Conservation (phyloP, 1,140 invertebrate genomes). For the Papilio aristodemus region DNA sequence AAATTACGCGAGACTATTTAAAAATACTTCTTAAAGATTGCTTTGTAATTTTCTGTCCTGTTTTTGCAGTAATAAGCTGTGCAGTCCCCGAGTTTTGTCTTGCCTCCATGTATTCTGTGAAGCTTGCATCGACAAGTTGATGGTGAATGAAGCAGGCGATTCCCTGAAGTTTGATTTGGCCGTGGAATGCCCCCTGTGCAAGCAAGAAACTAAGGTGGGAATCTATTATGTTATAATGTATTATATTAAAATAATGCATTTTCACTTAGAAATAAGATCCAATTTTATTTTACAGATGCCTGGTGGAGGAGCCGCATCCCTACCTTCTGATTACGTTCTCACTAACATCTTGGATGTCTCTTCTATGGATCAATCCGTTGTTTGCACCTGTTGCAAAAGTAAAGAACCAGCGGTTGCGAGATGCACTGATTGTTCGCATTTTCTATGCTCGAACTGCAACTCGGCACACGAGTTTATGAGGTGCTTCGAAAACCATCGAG, state of each 20-base stretch:
- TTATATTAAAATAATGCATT: too few relatives aligned
- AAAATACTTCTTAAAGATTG: too few relatives aligned
- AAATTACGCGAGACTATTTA: too few relatives aligned
- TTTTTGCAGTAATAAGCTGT: conserved; percentile 85
- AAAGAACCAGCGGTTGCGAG: conserved; percentile 94
- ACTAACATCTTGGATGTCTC: conserved; percentile 93
- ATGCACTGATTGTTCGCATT: conserved; percentile 96
- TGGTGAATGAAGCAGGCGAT: conserved; percentile 86
- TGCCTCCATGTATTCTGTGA: conserved; percentile 97
- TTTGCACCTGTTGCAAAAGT: conserved; percentile 93
- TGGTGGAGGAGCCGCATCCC: conserved; percentile 85
- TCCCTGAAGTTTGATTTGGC: conserved; percentile 81
- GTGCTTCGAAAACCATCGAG: conserved; percentile 95
- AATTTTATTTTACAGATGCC: conserved; percentile 81
- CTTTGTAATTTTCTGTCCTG: conserved; percentile 35
- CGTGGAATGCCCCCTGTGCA: conserved; percentile 89
- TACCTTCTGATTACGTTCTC: conserved; percentile 91
- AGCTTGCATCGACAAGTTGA: conserved; percentile 90
- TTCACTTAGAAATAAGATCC: too few relatives aligned
- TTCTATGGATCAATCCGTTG: conserved; percentile 87
- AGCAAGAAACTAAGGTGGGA: conserved; percentile 89
- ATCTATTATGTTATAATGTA: conserved; percentile 34
- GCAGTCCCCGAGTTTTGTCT: conserved; percentile 90
- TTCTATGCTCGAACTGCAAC: conserved; percentile 95
- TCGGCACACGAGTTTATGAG: conserved; percentile 96